phyloP scores from a whole-genome alignment of 1,140 invertebrate species.

The Potamilus streckersoni region DNA sequence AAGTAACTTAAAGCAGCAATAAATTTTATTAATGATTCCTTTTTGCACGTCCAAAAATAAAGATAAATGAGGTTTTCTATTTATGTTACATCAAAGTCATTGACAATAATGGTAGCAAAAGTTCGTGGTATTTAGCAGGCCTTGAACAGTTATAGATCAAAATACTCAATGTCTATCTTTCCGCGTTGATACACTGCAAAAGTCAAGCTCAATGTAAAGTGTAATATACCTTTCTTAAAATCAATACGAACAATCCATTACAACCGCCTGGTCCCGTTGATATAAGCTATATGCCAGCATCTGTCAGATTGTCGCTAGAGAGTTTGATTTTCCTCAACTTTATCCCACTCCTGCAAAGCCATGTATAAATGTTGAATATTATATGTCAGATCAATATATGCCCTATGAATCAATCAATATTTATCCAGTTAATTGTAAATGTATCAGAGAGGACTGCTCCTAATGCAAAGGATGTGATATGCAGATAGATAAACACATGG shows the following conservation, averaged over 20 bases:
- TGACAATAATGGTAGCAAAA: constrained; percentile 1
- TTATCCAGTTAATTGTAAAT: neutral
- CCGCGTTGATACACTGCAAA: constrained; percentile 1
- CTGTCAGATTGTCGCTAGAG: neutral
- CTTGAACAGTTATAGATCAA: neutral
- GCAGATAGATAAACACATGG: constrained; percentile 7
- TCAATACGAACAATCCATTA: constrained; percentile 1
- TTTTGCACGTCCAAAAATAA: neutral
- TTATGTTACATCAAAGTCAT: constrained; percentile 2
- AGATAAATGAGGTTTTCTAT: constrained; percentile 1
- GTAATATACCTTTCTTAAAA: neutral
- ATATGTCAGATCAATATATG: neutral
- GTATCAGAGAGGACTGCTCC: neutral
- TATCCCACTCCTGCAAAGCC: neutral
- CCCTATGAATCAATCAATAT: constrained; percentile 3
- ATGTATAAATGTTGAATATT: neutral
- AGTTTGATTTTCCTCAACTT: neutral
- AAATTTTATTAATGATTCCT: no score
- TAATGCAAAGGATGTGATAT: constrained; percentile 8
- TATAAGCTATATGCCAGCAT: neutral
- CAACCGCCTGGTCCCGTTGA: constrained; percentile 1
- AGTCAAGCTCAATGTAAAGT: constrained; percentile 7
- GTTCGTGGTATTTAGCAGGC: neutral
- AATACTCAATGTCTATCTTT: neutral
- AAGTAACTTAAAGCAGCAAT: no score